Evolutionary conservation across 2,113 vertebrate genomes (phyloP).

Genomic region (Galbula dea): DNA sequence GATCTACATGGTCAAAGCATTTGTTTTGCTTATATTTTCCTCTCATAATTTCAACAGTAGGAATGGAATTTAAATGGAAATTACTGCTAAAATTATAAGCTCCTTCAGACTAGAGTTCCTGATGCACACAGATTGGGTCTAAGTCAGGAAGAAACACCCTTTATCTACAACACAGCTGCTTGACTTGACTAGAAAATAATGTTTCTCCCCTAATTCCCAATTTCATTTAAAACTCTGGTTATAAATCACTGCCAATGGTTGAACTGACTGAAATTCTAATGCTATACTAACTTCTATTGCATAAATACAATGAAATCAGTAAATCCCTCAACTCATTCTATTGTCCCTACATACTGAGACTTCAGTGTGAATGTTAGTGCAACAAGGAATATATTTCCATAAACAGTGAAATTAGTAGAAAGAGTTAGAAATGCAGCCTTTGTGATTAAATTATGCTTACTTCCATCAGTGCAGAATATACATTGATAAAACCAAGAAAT

Average conservation of each 20-base stretch:
- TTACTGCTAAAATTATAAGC: constrained; percentile 38
- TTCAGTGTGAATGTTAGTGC: not conserved
- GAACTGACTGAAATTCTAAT: constrained; percentile 58
- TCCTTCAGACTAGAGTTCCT: not conserved
- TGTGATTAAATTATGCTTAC: not conserved
- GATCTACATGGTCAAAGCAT: not conserved
- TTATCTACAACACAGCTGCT: constrained; percentile 11
- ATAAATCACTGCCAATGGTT: constrained; percentile 56
- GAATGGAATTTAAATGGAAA: constrained; percentile 20
- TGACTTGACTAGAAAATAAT: constrained; percentile 46
- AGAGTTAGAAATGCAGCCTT: not conserved
- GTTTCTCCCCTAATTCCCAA: constrained; percentile 42
- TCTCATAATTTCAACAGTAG: not conserved
- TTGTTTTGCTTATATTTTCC: not conserved
- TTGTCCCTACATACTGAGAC: not conserved
- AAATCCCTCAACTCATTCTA: constrained; percentile 36
- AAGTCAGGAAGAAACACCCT: constrained; percentile 31
- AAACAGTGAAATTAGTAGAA: not conserved
- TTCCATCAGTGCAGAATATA: not conserved
- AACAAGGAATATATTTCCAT: not conserved
- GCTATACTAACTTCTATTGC: constrained; percentile 4
- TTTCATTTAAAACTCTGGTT: constrained; percentile 52
- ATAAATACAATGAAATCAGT: not conserved
- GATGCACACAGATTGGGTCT: not conserved
- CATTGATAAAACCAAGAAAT: not conserved